These are phyloP conservation scores for Mesitornis unicolor DNA, from an alignment of 2,113 vertebrate genomes.

Conservation along the genomic window DNA sequence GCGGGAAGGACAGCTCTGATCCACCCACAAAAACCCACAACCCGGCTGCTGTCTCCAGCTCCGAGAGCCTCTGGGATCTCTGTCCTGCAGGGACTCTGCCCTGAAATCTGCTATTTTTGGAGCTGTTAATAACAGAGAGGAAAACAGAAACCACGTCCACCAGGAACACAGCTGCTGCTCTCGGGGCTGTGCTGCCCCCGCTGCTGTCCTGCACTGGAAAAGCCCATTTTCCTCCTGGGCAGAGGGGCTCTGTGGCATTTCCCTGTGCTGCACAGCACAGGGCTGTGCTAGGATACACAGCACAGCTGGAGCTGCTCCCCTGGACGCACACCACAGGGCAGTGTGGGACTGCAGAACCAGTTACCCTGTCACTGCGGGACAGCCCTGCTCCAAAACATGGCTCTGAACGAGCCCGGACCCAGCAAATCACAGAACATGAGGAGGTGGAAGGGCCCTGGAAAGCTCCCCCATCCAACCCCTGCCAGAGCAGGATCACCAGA, in stretches of 20 bases:
- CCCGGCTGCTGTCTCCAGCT: too few relatives aligned
- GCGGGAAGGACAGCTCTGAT: fast-evolving
- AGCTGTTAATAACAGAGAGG: background rate
- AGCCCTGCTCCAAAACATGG: too few relatives aligned
- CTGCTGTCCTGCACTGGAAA: fast-evolving
- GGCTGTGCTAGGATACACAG: too few relatives aligned
- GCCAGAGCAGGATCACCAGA: too few relatives aligned
- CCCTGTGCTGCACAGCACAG: fast-evolving
- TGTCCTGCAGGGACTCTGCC: background rate
- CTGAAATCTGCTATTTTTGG: background rate
- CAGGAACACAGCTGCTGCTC: background rate
- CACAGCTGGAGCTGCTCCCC: too few relatives aligned
- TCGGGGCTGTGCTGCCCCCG: fast-evolving
- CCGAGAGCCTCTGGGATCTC: background rate
- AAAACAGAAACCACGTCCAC: background rate
- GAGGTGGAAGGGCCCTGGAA: too few relatives aligned
- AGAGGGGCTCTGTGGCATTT: background rate
- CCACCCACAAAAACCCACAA: background rate
- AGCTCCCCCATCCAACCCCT: too few relatives aligned
- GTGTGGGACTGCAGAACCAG: too few relatives aligned
- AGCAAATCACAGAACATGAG: too few relatives aligned
- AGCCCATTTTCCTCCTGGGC: fast-evolving
- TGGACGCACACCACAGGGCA: too few relatives aligned
- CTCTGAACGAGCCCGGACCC: too few relatives aligned
- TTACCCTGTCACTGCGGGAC: too few relatives aligned